These are phyloP conservation scores for Orchestia grillus DNA, from an alignment of 1,140 invertebrate genomes.

Conservation along the genomic window DNA sequence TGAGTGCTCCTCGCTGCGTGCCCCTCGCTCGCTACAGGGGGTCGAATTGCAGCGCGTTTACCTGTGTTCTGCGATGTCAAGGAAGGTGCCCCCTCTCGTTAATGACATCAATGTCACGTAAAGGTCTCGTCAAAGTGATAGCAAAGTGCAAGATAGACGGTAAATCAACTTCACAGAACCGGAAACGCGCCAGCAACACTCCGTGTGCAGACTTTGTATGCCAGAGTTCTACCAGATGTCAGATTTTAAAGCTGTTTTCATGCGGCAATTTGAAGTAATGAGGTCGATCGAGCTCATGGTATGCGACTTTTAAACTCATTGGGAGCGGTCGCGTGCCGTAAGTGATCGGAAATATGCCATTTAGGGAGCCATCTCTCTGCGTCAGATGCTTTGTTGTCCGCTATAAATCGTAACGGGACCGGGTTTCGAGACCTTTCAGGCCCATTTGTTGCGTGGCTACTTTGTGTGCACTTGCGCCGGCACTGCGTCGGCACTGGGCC, in stretches of 20 bases:
- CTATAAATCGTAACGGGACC: neutral
- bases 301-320: neutral
- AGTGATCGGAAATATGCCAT: conserved; percentile 44
- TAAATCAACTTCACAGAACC: neutral
- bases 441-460: too few relatives aligned
- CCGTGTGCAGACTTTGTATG: neutral
- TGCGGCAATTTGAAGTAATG: neutral
- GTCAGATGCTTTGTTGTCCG: neutral
- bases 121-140: conserved; percentile 37
- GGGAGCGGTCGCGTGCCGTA: neutral
- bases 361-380: neutral
- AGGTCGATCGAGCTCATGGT: neutral
- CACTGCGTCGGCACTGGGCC: too few relatives aligned
- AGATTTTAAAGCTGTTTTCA: neutral
- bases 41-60: neutral
- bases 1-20: too few relatives aligned
- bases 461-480: too few relatives aligned
- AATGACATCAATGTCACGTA: conserved; percentile 40
- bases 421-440: neutral
- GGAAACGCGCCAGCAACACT: neutral
- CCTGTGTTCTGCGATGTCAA: neutral
- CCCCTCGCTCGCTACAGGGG: too few relatives aligned
- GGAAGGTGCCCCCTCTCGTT: neutral
- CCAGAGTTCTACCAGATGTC: neutral
- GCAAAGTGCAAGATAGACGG: too few relatives aligned